Evolutionary conservation across 2,113 vertebrate species (phyloP).

Genomic region (Ptyas mucosa): DNA sequence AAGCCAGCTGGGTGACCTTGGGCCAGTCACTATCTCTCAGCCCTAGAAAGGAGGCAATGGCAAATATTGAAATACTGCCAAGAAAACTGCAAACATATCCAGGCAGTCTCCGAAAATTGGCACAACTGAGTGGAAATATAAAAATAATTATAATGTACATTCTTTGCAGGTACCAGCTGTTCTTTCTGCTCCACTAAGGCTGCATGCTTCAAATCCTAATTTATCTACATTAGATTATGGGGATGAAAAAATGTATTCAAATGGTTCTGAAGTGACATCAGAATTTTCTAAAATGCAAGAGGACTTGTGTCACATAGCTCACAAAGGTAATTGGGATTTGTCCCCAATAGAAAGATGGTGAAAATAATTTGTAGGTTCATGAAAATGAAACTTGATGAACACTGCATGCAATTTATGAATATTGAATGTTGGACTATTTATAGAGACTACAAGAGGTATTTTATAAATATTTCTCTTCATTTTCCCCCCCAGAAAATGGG

Average conservation of each 20-base stretch:
- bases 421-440: not conserved
- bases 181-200: constrained; percentile 80
- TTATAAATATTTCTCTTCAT: not conserved
- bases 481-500: too few relatives aligned
- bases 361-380: not conserved
- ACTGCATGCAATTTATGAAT: not conserved
- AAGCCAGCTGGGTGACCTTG: not conserved
- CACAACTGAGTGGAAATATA: not conserved
- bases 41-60: not conserved
- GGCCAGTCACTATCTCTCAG: not conserved
- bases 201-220: constrained; percentile 97
- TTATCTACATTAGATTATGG: constrained; percentile 85
- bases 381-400: not conserved
- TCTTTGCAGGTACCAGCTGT: constrained; percentile 74
- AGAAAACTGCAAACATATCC: not conserved
- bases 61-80: not conserved
- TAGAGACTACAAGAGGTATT: not conserved
- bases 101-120: not conserved
- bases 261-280: constrained; percentile 80
- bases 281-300: constrained; percentile 94
- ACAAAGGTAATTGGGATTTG: constrained; percentile 74
- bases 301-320: constrained; percentile 88
- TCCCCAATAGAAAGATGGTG: not conserved
- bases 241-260: constrained; percentile 81
- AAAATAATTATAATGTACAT: constrained; percentile 19